A percentile compares a stretch with the other conserved stretches of the same genome.
Evolutionary conservation across 2,888 invertebrate species (phyloP).

Genomic region (Lamellibrachia satsuma): DNA sequence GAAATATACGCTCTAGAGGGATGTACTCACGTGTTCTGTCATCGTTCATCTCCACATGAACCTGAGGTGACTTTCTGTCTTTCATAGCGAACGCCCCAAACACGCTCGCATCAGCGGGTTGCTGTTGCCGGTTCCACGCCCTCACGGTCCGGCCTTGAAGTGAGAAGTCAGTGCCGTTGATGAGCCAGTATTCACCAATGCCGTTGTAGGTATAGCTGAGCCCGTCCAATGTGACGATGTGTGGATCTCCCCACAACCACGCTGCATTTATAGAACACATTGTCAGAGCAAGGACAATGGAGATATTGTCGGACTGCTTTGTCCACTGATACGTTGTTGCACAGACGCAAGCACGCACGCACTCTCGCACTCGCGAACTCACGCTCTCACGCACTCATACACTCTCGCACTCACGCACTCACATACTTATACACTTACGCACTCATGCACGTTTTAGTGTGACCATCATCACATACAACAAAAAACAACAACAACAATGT

Average conservation of each 20-base stretch:
- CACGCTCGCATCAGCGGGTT: background rate
- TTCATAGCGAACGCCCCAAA: slow-evolving; percentile 25
- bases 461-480: background rate
- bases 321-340: background rate
- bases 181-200: background rate
- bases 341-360: background rate
- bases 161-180: background rate
- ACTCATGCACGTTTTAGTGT: background rate
- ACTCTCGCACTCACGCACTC: background rate
- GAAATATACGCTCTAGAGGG: background rate
- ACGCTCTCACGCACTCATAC: background rate
- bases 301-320: background rate
- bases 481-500: background rate
- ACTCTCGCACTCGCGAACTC: background rate
- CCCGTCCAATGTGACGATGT: background rate
- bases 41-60: background rate
- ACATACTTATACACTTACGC: background rate
- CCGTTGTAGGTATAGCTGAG: background rate
- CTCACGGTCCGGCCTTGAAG: slow-evolving; percentile 14
- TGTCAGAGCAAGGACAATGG: background rate
- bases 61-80: background rate
- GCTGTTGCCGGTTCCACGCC: background rate
- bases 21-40: slow-evolving; percentile 17
- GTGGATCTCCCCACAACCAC: background rate
- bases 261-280: background rate